These are phyloP conservation scores for Psittacula derbiana DNA, from an alignment of 2,797 vertebrate species.

Conservation along the genomic window DNA sequence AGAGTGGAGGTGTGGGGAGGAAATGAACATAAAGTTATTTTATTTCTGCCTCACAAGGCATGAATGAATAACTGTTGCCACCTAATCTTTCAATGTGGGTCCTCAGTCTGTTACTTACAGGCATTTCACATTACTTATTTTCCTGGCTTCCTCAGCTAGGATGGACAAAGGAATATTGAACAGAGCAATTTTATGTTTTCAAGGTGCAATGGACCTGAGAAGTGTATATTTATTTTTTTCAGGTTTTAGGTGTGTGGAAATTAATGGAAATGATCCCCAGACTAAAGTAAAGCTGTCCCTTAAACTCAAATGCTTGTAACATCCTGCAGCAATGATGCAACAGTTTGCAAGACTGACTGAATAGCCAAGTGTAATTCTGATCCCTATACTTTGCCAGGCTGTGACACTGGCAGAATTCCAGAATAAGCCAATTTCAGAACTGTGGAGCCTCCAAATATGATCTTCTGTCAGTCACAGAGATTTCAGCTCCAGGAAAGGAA, in stretches of 20 bases:
- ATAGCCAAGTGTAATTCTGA: slow-evolving; percentile 46
- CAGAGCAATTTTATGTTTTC: background rate
- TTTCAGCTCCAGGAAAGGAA: slow-evolving; percentile 59
- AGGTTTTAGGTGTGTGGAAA: background rate
- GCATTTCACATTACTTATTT: background rate
- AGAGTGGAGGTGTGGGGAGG: background rate
- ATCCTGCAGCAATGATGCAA: slow-evolving; percentile 46
- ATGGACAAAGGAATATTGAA: background rate
- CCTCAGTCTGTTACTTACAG: background rate
- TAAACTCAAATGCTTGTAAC: slow-evolving; percentile 3
- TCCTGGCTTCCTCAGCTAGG: background rate
- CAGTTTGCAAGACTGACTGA: background rate
- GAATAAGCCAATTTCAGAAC: slow-evolving; percentile 61
- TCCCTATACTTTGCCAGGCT: slow-evolving; percentile 32
- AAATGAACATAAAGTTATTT: background rate
- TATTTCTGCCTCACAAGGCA: background rate
- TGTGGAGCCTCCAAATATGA: slow-evolving; percentile 47
- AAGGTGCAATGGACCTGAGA: background rate
- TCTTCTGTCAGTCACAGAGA: slow-evolving; percentile 49
- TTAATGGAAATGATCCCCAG: background rate
- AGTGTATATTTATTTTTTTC: background rate
- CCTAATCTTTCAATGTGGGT: background rate
- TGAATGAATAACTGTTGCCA: background rate
- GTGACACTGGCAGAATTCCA: slow-evolving; percentile 63
- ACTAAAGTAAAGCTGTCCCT: background rate